Base-by-base conservation (phyloP, 2,888 invertebrate genomes). In the Tetrapedia diversipes region DNA sequence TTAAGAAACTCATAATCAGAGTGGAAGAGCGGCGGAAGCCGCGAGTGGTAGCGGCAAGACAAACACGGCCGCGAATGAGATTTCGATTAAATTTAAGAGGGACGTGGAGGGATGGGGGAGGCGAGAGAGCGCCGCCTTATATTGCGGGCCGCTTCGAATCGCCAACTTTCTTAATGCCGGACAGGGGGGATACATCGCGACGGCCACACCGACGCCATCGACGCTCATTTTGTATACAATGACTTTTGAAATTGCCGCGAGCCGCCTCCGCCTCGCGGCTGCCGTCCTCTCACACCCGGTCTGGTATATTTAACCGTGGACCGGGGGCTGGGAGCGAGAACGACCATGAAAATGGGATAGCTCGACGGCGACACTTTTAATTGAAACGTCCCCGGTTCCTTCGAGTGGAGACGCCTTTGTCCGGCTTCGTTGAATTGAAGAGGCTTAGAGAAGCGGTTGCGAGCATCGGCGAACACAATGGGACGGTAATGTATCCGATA, bases 1-100 rank as follows among this genome's bases (percentile, higher is more conserved):
- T 83, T 83, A 85, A 81, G 84, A 81, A 84, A 84, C 85, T 84
- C 84, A 83, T 84, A 84, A 84, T 85, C 83, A 79, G 77, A 79
- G 73, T 73, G 56, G 80, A 66, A 73, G n/a, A n/a, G 70, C 68
- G 71, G 60, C 82, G 80, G 75, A 78, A 72, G 63, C 79, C 75
- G 69, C 68, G 64, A 72, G 77, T 82, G 49, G 71, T 59, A 76
- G 69, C 76, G 74, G 64, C 75, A 82, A 83, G 81, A 83, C 70
- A 85, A 84, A 84, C 85, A 81, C 79, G 47, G 61, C 53, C 81
- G 60, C 72, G 74, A 85, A 82, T 76, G 80, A 84, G 69, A 82
- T 82, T 73, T 83, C 73, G 85, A 84, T 84, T 73, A 84, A 82
- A 82, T 84, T 84, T 84, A 77, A 69, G 75, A 69, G n/a, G n/a